A percentile compares a stretch with the other conserved stretches of the same genome.
Evolutionary conservation across 2,797 vertebrate species (phyloP).

Genomic region (Chrosomus eos): DNA sequence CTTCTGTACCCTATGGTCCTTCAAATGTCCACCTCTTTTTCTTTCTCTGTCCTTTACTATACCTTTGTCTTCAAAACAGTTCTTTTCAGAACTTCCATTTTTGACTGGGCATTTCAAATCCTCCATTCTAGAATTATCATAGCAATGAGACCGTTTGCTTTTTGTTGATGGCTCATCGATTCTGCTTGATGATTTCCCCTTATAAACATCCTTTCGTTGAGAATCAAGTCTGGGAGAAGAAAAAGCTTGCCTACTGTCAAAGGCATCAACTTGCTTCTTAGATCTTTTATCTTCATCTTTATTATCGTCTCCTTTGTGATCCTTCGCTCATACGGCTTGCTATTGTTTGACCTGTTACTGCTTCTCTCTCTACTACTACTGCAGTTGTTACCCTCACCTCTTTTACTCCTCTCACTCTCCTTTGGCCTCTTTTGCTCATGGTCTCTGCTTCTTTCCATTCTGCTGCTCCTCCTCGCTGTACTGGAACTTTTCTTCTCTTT

Average conservation of each 20-base stretch:
- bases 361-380: constrained; percentile 22
- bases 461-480: constrained; percentile 68
- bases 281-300: constrained; percentile 24
- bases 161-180: constrained; percentile 2
- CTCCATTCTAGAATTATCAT: constrained; percentile 15
- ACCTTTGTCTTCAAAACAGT: constrained; percentile 21
- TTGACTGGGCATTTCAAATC: constrained; percentile 2
- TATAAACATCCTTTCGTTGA: constrained; percentile 26
- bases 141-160: constrained; percentile 27
- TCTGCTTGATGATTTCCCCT: constrained; percentile 40
- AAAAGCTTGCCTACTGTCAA: constrained; percentile 8
- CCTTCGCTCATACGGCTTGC: constrained; percentile 40
- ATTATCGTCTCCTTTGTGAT: constrained; percentile 7
- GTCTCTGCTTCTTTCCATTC: constrained; percentile 61
- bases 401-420: constrained; percentile 71
- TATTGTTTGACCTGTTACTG: constrained; percentile 40
- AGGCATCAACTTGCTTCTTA: constrained; percentile 2
- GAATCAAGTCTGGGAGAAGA: constrained; percentile 10
- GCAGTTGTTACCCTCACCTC: constrained; percentile 18
- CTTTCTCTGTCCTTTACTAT: constrained; percentile 44
- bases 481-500: constrained; percentile 77
- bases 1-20: constrained; percentile 38
- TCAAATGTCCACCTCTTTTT: constrained; percentile 56
- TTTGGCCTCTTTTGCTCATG: constrained; percentile 70
- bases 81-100: not conserved